These are phyloP conservation scores for Sycophaga agraensis DNA, from an alignment of 1,140 invertebrate species.

Conservation along the genomic window DNA sequence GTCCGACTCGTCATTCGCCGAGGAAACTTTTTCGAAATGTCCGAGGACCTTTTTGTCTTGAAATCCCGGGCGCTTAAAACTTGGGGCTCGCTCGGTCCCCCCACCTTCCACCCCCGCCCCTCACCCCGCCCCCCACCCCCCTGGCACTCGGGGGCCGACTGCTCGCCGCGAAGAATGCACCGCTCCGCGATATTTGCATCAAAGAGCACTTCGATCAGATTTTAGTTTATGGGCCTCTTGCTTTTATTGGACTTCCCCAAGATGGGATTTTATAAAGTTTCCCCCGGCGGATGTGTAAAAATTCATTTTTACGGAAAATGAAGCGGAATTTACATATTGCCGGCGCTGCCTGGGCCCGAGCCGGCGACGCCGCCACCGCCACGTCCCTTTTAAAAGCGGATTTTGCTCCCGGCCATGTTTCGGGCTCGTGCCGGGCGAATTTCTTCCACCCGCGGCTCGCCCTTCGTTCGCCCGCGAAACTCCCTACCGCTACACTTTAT, in stretches of 20 bases:
- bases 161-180: neutral
- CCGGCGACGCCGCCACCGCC: too few species aligned
- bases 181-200: slow-evolving; percentile 22
- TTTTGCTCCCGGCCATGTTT: neutral
- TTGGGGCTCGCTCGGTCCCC: neutral
- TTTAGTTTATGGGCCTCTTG: slow-evolving; percentile 11
- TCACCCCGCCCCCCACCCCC: neutral
- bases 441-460: neutral
- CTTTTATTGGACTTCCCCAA: slow-evolving; percentile 23
- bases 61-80: slow-evolving; percentile 13
- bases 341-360: neutral
- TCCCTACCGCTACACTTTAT: too few species aligned
- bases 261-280: slow-evolving; percentile 15
- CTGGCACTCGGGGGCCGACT: too few species aligned
- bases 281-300: slow-evolving; percentile 1
- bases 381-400: neutral
- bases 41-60: slow-evolving; percentile 35
- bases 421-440: neutral
- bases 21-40: slow-evolving; percentile 39
- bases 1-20: slow-evolving; percentile 38
- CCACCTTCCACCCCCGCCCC: neutral
- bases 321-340: slow-evolving; percentile 17
- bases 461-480: too few species aligned
- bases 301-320: slow-evolving; percentile 19
- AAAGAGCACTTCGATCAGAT: slow-evolving; percentile 22